Evolutionary conservation across 2,113 vertebrate genomes (phyloP).

Genomic region (Empidonax alnorum): DNA sequence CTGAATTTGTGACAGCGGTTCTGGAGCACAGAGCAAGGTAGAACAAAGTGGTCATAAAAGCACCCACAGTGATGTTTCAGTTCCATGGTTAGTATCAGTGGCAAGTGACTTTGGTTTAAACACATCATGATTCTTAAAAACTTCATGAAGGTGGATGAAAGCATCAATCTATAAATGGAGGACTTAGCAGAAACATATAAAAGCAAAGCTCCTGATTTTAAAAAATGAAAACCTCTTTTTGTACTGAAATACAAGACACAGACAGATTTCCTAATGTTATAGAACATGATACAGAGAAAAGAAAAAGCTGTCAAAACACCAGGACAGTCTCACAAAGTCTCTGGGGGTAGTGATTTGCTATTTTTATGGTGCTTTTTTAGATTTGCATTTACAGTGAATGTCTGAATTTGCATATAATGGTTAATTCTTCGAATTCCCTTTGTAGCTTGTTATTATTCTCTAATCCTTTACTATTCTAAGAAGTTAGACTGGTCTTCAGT

Average conservation of each 20-base stretch:
- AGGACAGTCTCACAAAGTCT: not conserved
- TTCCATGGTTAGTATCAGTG: not conserved
- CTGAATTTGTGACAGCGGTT: constrained; percentile 9
- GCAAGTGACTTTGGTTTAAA: not conserved
- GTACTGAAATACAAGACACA: not conserved
- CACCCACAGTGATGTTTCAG: not conserved
- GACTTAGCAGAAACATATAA: not conserved
- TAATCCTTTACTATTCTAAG: not conserved
- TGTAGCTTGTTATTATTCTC: not conserved
- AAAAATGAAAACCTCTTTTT: not conserved
- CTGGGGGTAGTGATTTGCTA: not conserved
- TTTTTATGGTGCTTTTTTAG: not conserved
- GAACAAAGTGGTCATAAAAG: constrained; percentile 6
- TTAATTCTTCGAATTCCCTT: constrained; percentile 2
- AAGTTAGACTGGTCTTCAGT: not conserved
- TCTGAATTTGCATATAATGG: not conserved
- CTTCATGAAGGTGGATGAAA: not conserved
- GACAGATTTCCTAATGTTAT: not conserved
- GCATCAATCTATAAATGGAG: not conserved
- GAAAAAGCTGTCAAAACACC: not conserved
- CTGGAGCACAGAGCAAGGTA: not conserved
- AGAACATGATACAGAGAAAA: not conserved
- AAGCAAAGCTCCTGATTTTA: not conserved
- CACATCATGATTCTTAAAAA: not conserved
- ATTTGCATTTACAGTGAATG: not conserved